These are phyloP conservation scores for Tiphia femorata DNA, from an alignment of 2,888 invertebrate species.

Conservation along the genomic window DNA sequence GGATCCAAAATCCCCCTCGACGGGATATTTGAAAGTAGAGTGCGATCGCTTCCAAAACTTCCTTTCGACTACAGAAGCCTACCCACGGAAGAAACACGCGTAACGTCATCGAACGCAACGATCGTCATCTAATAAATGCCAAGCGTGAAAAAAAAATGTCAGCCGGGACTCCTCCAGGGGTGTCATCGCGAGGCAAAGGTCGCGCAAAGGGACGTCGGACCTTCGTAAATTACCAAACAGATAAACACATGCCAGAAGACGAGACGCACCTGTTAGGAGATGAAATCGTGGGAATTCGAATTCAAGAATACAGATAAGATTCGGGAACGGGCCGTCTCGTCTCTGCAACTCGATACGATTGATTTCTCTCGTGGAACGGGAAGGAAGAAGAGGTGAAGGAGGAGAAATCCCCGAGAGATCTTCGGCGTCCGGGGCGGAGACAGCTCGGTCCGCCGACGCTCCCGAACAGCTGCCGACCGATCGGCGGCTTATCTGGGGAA, in stretches of 20 bases:
- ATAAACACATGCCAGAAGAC: neutral
- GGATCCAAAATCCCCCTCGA: no score
- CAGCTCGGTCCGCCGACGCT: neutral
- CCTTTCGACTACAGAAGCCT: no score
- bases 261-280: slow-evolving; percentile 1
- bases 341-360: slow-evolving; percentile 26
- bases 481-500: slow-evolving; percentile 33
- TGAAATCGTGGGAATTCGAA: no score
- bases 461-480: slow-evolving; percentile 24
- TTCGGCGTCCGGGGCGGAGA: no score
- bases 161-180: neutral
- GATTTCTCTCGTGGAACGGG: no score
- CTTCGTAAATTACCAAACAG: neutral
- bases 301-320: neutral
- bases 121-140: neutral
- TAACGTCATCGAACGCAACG: slow-evolving; percentile 39
- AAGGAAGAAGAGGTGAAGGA: no score
- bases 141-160: neutral
- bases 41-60: no score
- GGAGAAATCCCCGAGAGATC: no score
- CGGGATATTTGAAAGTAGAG: no score
- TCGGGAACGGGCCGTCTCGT: neutral
- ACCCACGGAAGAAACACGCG: slow-evolving; percentile 45
- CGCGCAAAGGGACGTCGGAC: neutral
- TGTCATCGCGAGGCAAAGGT: neutral